These are phyloP conservation scores for Apis dorsata DNA, from an alignment of 1,140 invertebrate genomes.

Conservation along the genomic window DNA sequence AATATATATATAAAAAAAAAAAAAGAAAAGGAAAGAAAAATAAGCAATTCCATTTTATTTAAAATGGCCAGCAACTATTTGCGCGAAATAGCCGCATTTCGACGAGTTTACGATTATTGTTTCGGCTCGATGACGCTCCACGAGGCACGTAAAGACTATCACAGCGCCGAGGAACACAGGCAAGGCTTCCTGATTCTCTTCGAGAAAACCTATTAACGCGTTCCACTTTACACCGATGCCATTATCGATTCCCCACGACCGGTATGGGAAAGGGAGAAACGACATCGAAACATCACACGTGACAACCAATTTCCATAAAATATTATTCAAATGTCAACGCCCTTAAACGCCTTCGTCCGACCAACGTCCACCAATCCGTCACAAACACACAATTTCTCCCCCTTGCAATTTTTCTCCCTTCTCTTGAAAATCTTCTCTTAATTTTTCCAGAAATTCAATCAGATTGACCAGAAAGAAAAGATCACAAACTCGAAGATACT, in stretches of 20 bases:
- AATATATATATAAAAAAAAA: too few relatives aligned
- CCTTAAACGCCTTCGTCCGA: not conserved
- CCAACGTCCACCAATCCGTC: not conserved
- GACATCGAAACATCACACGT: not conserved
- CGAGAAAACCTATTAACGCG: constrained; percentile 38
- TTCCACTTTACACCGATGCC: constrained; percentile 4
- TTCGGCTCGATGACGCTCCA: not conserved
- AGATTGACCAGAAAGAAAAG: not conserved
- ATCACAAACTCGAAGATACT: too few relatives aligned
- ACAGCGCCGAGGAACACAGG: not conserved
- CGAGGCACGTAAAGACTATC: constrained; percentile 1
- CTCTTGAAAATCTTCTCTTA: not conserved
- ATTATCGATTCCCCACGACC: constrained; percentile 29
- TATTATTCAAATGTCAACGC: constrained; percentile 23
- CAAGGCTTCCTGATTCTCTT: not conserved
- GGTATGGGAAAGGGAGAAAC: not conserved
- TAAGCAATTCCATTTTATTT: not conserved
- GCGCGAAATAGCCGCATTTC: not conserved
- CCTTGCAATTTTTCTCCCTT: not conserved
- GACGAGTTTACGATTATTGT: not conserved
- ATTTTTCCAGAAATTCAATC: not conserved
- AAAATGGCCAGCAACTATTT: not conserved
- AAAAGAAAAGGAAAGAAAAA: not conserved
- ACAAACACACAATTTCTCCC: too few relatives aligned
- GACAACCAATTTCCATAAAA: not conserved